Base-by-base conservation (phyloP, 2,888 invertebrate genomes). In the Coenonympha glycerion region DNA sequence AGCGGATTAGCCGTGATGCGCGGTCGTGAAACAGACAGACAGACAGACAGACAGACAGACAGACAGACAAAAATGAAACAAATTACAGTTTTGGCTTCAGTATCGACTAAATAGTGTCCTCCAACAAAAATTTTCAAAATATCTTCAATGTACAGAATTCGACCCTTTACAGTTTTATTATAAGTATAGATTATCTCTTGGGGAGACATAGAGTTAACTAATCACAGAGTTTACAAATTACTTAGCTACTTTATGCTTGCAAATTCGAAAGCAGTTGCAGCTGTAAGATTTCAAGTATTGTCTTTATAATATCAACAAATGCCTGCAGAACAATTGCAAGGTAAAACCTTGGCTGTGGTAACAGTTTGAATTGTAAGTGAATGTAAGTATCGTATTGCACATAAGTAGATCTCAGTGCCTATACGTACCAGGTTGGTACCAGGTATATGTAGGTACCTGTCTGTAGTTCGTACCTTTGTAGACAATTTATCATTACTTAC, bases 401-500 rank as follows among this genome's bases (percentile, higher is more conserved):
- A 45, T 16, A 51, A 49, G 34, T 16, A 34, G 33, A 45, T 22
- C 44, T 9, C 24, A n/a, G 39, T 39, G 39, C 16, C 33, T 24
- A 15, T 28, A 28, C 18, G 28, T 46, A 30, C 37, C 31, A n/a
- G n/a, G n/a, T n/a, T n/a, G n/a, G n/a, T 46, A n/a, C n/a, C n/a
- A n/a, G n/a, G 28, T 46, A 30, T 37, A 31, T n/a, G n/a, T n/a
- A n/a, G n/a, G 28, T 46, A 30, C 37, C 31, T n/a, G n/a, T n/a
- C n/a, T n/a, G n/a, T n/a, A 42, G 52, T 52, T 37, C 37, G 47
- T 26, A 52, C 47, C 53, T 53, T 51, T 53, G 58, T 51, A 54
- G 52, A 56, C 68, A 69, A 79, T 78, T 73, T 71, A 79, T 79
- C 74, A 75, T 68, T 66, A 19, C 19, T 19, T 19, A 60, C 47